Base-by-base conservation (phyloP, 2,113 vertebrate species). In the Casuarius casuarius region DNA sequence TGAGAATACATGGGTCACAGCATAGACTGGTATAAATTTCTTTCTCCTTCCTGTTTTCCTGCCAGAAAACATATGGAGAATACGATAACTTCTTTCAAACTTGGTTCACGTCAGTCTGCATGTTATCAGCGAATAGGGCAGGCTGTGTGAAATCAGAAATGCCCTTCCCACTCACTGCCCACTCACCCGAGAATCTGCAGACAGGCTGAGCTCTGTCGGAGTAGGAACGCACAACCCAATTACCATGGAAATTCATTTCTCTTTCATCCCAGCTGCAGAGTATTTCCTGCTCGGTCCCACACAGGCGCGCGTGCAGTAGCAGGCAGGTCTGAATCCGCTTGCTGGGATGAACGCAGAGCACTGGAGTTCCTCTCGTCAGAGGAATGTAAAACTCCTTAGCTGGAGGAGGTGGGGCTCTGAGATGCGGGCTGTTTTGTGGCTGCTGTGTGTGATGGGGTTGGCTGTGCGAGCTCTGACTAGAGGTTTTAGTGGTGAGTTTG, bases 1-100 rank as follows among this genome's bases (percentile, higher is more conserved):
- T 48, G 44, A 42, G 38, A 62, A 33, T 82, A 5, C 18, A 5
- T 83, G 67, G 35, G 38, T 89, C 49, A 75, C 74, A 87, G 73
- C 49, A 25, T 77, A 76, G 18, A 73, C 76, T 76, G 40, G 26
- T 84, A 23, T 29, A 65, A 10, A 18, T 84, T 40, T 84, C 76
- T 93, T 75, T 63, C 33, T 7, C 26, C 28, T 97, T 96, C 92
- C 94, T 94, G 58, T 80, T 96, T 95, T 76, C 77, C 91, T 93
- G 25, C 80, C 77, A 75, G 76, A 93, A 92, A 94, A 59, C 80
- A 40, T 42, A 77, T 10, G 89, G 94, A 88, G 91, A 88, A 61
- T 52, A 35, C 10, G 75, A 56, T 89, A 84, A 79, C 61, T 75
- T 65, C 59, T 89, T 51, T 89, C 7, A 2, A 5, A 54, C 52